Conservation (phyloP, 2,113 vertebrate species). For the Semicossyphus pulcher region DNA sequence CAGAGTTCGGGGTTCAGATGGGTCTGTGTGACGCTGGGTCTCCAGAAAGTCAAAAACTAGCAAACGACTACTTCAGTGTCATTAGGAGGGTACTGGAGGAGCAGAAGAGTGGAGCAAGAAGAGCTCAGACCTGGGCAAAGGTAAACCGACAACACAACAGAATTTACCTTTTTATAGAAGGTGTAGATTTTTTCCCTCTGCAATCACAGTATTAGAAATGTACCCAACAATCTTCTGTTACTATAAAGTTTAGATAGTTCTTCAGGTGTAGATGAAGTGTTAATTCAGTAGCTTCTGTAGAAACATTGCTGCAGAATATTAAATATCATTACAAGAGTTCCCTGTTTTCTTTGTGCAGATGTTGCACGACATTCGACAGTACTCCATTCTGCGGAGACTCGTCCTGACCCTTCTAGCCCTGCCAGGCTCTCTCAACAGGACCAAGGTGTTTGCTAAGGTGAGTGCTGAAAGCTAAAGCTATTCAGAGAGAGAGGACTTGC, state of each 20-base stretch:
- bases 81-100: neutral
- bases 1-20: conserved; percentile 21
- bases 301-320: neutral
- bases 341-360: conserved; percentile 26
- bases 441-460: conserved; percentile 74
- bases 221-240: too few species aligned
- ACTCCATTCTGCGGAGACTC: conserved; percentile 58
- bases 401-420: conserved; percentile 75
- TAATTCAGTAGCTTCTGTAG: neutral
- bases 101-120: neutral
- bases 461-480: conserved; percentile 7
- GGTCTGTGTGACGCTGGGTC: neutral
- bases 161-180: too few species aligned
- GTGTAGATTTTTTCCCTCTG: too few species aligned
- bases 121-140: conserved; percentile 23
- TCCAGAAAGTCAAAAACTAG: neutral
- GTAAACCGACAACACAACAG: conserved; percentile 7
- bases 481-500: too few species aligned
- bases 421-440: conserved; percentile 63
- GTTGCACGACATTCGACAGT: conserved; percentile 18
- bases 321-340: neutral
- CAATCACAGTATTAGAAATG: too few species aligned
- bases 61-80: neutral
- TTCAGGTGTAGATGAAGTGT: too few species aligned
- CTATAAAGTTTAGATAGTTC: too few species aligned